Conservation (phyloP, 1,140 invertebrate species). For the Prorops nasuta region DNA sequence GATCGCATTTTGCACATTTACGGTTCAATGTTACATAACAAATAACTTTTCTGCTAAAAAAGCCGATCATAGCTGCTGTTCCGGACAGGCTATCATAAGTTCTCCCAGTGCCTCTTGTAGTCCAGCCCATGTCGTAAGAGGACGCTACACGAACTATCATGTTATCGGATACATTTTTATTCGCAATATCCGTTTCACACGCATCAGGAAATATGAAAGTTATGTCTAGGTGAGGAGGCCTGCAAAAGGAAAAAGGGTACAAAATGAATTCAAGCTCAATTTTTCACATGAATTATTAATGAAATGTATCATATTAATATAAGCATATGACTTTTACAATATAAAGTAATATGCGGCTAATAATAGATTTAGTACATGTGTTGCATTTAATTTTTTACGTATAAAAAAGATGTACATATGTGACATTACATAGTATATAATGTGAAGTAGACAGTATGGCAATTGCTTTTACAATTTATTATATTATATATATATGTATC, state of each 20-base stretch:
- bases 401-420: too few species aligned
- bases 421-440: too few species aligned
- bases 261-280: background rate
- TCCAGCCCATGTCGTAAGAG: constrained; percentile 1
- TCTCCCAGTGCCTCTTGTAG: constrained; percentile 1
- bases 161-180: background rate
- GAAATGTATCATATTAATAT: background rate
- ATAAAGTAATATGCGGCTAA: background rate
- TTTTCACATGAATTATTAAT: background rate
- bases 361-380: background rate
- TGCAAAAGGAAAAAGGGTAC: background rate
- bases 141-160: background rate
- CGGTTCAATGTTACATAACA: too few species aligned
- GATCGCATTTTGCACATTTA: too few species aligned
- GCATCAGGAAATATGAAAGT: constrained; percentile 1
- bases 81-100: constrained; percentile 1
- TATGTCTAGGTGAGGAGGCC: too few species aligned
- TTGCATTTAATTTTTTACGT: background rate
- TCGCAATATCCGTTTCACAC: background rate
- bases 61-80: background rate
- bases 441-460: too few species aligned
- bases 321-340: too few species aligned
- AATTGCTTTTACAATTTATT: too few species aligned
- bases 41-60: too few species aligned
- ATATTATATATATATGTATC: too few species aligned